Evolutionary conservation across 2,113 vertebrate species (phyloP), one percentile per base, ranked within the genome.

Genomic region (Psophia crepitans): DNA sequence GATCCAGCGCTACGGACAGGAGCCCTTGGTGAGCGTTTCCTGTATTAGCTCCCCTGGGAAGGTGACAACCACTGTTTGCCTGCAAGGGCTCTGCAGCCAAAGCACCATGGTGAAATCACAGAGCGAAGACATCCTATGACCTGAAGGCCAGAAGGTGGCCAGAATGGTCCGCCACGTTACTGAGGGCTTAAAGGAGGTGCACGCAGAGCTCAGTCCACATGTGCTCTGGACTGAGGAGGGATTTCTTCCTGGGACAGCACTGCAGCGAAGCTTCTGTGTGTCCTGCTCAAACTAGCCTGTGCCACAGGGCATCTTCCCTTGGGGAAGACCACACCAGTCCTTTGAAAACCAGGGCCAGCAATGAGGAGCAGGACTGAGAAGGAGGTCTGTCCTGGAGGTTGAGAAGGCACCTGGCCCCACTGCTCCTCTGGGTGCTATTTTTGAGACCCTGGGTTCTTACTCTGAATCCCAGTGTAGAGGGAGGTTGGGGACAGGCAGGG

Each of bases 381-480:
- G 20, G 49, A 69, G n/a, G 3, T 37, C 12, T 73, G 53, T 53
- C 61, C 64, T 5, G 4, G 41, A 51, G 22, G 2, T n/a, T 60
- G 2, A 77, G 65, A 12, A 12, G 49, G 7, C 27, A 22, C 21
- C 16, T 14, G 49, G 27, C 10, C 63, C 39, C 48, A 18, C 9
- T 12, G n/a, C 28, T 58, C 26, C 74, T 75, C 69, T 44, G 60
- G 51, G 3, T 7, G 48, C 1, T 32, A 11, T 10, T 39, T 48
- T 39, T 63, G 3, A 17, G 37, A 85, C 32, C 12, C 37, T 5
- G 5, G 6, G 9, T 17, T 53, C 32, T 49, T 73, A 41, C 0
- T 9, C n/a, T 3, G 24, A 46, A 14, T 6, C 37, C 7, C 5
- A 18, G 26, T 0, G 3, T 0, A 9, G 13, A 1, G 4, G 37